A percentile compares a stretch with the other conserved stretches of the same genome.
Evolutionary conservation across 2,888 invertebrate species (phyloP).

Genomic region (Lochmaea capreae): DNA sequence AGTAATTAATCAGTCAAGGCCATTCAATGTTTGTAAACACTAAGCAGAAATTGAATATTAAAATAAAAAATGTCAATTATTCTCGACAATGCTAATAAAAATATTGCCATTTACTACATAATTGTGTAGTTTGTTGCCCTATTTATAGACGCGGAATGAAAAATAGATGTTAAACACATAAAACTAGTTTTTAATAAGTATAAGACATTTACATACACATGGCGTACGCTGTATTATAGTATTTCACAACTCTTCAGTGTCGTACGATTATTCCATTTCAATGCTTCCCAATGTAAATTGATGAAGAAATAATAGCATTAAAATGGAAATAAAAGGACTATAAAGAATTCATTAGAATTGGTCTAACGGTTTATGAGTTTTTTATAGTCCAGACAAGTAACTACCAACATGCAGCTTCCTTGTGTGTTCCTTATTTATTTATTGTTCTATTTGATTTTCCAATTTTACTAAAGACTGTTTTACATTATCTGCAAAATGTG

Average conservation of each 20-base stretch:
- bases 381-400: constrained; percentile 3
- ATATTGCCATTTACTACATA: constrained; percentile 27
- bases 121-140: constrained; percentile 39
- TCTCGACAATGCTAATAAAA: constrained; percentile 26
- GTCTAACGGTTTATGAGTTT: neutral
- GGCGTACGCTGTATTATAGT: constrained; percentile 34
- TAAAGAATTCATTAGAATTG: neutral
- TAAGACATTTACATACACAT: constrained; percentile 37
- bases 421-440: neutral
- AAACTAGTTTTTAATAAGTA: constrained; percentile 42
- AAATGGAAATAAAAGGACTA: neutral
- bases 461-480: too few species aligned
- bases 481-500: too few species aligned
- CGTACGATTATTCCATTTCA: constrained; percentile 11
- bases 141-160: constrained; percentile 32
- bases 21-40: constrained; percentile 41
- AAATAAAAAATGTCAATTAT: constrained; percentile 38
- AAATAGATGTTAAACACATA: constrained; percentile 38
- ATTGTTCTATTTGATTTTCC: too few species aligned
- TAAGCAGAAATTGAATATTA: constrained; percentile 39
- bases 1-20: constrained; percentile 29
- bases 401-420: neutral
- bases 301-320: constrained; percentile 4
- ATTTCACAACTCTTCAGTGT: constrained; percentile 36
- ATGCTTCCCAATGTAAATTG: neutral